Evolutionary conservation across 1,140 invertebrate species (phyloP).

Genomic region (Drosophila takahashii): DNA sequence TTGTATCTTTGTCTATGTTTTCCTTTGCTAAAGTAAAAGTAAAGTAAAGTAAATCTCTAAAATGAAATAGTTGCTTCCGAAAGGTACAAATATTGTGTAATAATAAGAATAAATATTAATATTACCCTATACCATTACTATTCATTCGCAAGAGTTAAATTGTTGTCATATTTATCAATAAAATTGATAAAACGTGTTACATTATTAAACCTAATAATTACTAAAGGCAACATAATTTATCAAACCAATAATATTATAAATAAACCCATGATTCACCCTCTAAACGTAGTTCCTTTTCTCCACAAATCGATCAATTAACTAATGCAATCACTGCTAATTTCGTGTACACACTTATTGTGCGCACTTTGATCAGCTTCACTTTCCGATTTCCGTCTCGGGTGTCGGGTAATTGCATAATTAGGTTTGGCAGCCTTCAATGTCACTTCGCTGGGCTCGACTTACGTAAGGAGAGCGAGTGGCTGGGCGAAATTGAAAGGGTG

Average conservation of each 20-base stretch:
- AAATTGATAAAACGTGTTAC: not conserved
- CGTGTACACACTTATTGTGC: slow-evolving; percentile 26
- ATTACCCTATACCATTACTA: no score
- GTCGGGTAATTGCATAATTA: slow-evolving; percentile 73
- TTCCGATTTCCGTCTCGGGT: slow-evolving; percentile 50
- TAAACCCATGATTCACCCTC: slow-evolving; percentile 10
- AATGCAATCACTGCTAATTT: slow-evolving; percentile 21
- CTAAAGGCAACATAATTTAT: not conserved
- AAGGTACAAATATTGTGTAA: no score
- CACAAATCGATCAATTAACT: slow-evolving; percentile 32
- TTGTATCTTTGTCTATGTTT: no score
- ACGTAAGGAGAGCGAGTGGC: slow-evolving; percentile 53
- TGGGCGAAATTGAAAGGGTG: slow-evolving; percentile 58
- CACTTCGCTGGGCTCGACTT: slow-evolving; percentile 49
- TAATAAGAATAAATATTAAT: no score
- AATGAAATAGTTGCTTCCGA: no score
- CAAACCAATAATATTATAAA: not conserved
- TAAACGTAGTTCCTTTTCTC: slow-evolving; percentile 14
- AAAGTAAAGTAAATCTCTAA: no score
- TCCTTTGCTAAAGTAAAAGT: no score
- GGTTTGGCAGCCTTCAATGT: slow-evolving; percentile 65
- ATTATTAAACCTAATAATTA: not conserved
- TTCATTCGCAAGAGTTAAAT: no score
- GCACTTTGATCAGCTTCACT: slow-evolving; percentile 38
- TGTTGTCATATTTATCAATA: not conserved